Base-by-base conservation (phyloP, 2,113 vertebrate genomes). In the Mionectes macconnelli region DNA sequence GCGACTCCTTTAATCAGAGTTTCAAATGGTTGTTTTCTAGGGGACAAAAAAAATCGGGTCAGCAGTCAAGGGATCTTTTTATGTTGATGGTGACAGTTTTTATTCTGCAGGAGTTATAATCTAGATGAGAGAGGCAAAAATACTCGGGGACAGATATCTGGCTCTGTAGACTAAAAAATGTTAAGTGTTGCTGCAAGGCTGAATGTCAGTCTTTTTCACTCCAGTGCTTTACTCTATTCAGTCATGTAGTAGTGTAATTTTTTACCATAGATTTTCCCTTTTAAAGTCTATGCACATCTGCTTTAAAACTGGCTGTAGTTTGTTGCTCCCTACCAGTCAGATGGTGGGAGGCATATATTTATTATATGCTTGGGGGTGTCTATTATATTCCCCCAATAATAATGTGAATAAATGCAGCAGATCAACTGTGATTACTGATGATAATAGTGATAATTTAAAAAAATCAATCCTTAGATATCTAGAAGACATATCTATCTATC, bases 121-220 rank as follows among this genome's bases (percentile, higher is more conserved):
- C 68, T 85, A 87, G 67, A 76, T 84, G 37, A 90, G 81, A 84
- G 75, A 90, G 70, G 70, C 52, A 89, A 80, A 94, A 95, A 42
- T 85, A 92, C 90, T 85, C 13, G 25, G n/a, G 86, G 79, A 93
- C 55, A 89, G 52, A 80, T 62, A 87, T 85, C 74, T 94, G 90
- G 30, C 82, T 90, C 63, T 89, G 30, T 23, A 81, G 59, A 93
- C 59, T 80, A 83, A 89, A 93, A 63, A 93, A 90, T 56, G 57
- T 92, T 84, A 94, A 95, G 84, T 84, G 76, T 84, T 93, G 92
- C 93, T 96, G 56, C 76, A 89, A 95, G 92, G 86, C 93, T 93
- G 56, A 84, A 56, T 84, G 14, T 44, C 84, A 82, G 90, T 64
- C 31, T 75, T 82, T 83, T 83, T 74, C 79, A 89, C 76, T 93